Evolutionary conservation across 2,888 invertebrate species (phyloP), one percentile per base, ranked within the genome.

Genomic region (Lamellibrachia columna): DNA sequence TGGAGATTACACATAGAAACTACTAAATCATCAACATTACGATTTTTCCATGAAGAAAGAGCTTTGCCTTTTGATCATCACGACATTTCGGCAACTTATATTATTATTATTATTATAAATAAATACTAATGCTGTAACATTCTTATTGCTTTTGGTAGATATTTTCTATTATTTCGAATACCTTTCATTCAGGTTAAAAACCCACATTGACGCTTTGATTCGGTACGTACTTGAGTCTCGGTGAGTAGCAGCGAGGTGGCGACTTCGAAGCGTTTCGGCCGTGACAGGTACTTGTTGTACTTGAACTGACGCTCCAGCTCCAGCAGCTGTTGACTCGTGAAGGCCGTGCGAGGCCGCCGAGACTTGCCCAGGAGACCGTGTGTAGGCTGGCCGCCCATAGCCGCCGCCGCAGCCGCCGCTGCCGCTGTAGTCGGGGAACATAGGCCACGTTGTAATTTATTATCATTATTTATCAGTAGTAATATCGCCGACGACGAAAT

Each of bases 291-390:
- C 97, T 99, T 99, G 97, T 99, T 99, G 97, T 99, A 98, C 93
- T 99, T 98, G 97, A 99, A 99, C 97, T 99, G 99, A 96, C 99
- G 98, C 97, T 99, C 99, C 96, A 99, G 97, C 97, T 99, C 99
- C 95, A 99, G 97, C 52, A 99, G 97, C 96, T 99, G 99, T 96
- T 99, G 99, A 28, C 98, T 98, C 1, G 99, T 99, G 97, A 99
- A 99, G 1, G 99, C 99, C 0, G 99, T 99, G 93, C 99, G 97
- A 0, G 99, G 99, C 94, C 99, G 97, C 93, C 99, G 97, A 90
- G 98, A 98, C 97, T 99, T 98, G 11, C 96, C 96, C 93, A 96
- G 94, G 90, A 96, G 93, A 92, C 91, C 93, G 75, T 75, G 75
- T 15, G 75, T 75, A 11, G 75, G 75, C 22, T 75, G 75, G 2